Evolutionary conservation across 2,113 vertebrate genomes (phyloP), one percentile per base, ranked within the genome.

Genomic region (Genyomyrus donnyi): DNA sequence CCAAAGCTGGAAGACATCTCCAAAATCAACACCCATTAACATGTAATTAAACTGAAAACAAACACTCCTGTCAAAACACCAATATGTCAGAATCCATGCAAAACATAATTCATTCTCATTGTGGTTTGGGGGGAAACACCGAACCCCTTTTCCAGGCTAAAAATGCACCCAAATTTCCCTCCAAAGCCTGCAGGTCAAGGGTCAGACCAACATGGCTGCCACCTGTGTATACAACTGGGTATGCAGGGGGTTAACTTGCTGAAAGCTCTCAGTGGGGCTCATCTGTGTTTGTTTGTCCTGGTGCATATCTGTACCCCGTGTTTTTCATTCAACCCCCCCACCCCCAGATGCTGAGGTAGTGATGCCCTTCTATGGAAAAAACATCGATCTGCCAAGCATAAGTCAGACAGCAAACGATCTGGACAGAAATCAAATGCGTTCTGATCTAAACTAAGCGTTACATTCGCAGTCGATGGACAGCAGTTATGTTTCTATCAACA

Each of bases 191-290:
- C n/a, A 80, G 42, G 48, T 83, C 50, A 53, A 21, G 4, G 48
- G 53, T 3, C 31, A 17, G 49, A 31, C 24, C 74, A 56, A 46
- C 49, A 46, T n/a, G 11, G 49, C 89, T 52, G 42, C 89, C 77
- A 89, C 52, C 89, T 89, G 89, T 48, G 24, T 58, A 85, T 19
- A 89, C 80, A 89, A 62, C 50, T 1, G 24, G 5, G 10, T n/a
- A 48, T 31, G 62, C 10, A 31, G 24, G 53, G 53, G 45, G 45
- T 70, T 52, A 85, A 52, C n/a, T 62, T 39, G 80, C 27, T 50
- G 45, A 15, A 52, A 27, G 19, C 8, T 56, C 77, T 62, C 89
- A 46, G 74, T 45, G 39, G 31, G 74, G n/a, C 21, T 19, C 50
- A 39, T 10, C 9, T 52, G 8, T 80, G 50, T 84, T 39, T 89